phyloP scores from a whole-genome alignment of 2,113 vertebrate genomes.

The Python bivittatus region DNA sequence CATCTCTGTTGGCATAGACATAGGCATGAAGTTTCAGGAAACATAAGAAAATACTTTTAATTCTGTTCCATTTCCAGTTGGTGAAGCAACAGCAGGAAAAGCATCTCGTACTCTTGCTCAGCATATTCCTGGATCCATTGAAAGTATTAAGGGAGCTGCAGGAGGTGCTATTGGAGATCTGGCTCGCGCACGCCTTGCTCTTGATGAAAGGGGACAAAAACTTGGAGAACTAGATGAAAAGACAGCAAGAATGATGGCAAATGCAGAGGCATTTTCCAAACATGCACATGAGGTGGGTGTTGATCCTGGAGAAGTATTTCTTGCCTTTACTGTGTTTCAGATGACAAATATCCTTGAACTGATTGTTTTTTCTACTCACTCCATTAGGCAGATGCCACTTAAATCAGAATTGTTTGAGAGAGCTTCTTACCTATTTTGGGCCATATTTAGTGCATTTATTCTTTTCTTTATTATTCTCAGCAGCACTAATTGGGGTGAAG shows the following conservation, averaged over 20 bases:
- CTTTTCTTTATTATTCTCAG: background rate
- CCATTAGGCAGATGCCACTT: background rate
- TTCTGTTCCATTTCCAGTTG: slow-evolving; percentile 75
- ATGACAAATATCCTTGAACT: background rate
- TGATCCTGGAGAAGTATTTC: background rate
- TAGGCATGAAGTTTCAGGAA: background rate
- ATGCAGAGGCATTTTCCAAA: slow-evolving; percentile 93
- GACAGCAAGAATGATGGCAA: slow-evolving; percentile 94
- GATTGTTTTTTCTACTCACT: background rate
- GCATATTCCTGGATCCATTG: slow-evolving; percentile 94
- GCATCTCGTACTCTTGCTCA: slow-evolving; percentile 92
- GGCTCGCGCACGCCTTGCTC: slow-evolving; percentile 88
- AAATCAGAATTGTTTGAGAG: background rate
- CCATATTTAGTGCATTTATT: background rate
- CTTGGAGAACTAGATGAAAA: slow-evolving; percentile 95
- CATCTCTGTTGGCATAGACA: background rate
- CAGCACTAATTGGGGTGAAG: background rate
- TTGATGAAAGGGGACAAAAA: slow-evolving; percentile 94
- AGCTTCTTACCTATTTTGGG: background rate
- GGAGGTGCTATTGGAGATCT: slow-evolving; percentile 89
- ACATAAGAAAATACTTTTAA: background rate
- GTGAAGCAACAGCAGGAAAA: slow-evolving; percentile 92
- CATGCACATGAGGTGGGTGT: slow-evolving; percentile 91
- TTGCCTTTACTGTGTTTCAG: background rate
- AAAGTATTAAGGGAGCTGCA: slow-evolving; percentile 88